A percentile compares a stretch with the other conserved stretches of the same genome.
Evolutionary conservation across 2,888 invertebrate genomes (phyloP).

Genomic region (Lepas anatifera): DNA sequence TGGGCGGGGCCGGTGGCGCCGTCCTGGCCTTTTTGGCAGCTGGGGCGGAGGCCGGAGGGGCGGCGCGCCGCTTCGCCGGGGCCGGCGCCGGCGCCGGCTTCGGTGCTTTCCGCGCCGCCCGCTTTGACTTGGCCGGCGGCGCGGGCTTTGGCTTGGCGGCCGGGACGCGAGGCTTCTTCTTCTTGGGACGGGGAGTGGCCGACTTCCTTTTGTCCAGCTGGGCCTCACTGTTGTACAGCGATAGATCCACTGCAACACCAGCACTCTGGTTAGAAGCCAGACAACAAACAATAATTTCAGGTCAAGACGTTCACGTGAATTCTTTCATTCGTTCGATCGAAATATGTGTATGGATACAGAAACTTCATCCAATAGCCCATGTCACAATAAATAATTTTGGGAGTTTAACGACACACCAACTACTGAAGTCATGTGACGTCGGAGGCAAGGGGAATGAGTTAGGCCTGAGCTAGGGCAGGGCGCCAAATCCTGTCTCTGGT

Average conservation of each 20-base stretch:
- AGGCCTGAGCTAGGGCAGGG: too few relatives aligned
- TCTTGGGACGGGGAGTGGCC: not conserved
- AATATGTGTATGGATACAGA: too few relatives aligned
- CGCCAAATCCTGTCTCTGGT: too few relatives aligned
- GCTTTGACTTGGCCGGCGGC: not conserved
- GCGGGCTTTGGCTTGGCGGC: not conserved
- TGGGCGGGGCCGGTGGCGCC: not conserved
- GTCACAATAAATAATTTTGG: too few relatives aligned
- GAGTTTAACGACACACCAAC: too few relatives aligned
- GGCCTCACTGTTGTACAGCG: constrained; percentile 68
- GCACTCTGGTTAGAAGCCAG: not conserved
- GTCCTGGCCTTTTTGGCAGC: not conserved
- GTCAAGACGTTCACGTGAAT: too few relatives aligned
- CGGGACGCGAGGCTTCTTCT: too few relatives aligned
- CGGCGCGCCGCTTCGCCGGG: not conserved
- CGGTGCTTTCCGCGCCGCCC: not conserved
- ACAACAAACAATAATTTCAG: not conserved
- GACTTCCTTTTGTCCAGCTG: constrained; percentile 44
- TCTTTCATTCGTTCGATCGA: not conserved
- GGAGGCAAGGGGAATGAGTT: too few relatives aligned
- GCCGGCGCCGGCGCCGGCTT: not conserved
- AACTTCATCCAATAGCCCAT: too few relatives aligned
- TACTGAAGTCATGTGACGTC: too few relatives aligned
- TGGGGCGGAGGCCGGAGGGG: not conserved
- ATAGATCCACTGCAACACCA: constrained; percentile 57